These are phyloP conservation scores for Epinephelus cyanopodus DNA, from an alignment of 2,113 vertebrate species.

Conservation along the genomic window DNA sequence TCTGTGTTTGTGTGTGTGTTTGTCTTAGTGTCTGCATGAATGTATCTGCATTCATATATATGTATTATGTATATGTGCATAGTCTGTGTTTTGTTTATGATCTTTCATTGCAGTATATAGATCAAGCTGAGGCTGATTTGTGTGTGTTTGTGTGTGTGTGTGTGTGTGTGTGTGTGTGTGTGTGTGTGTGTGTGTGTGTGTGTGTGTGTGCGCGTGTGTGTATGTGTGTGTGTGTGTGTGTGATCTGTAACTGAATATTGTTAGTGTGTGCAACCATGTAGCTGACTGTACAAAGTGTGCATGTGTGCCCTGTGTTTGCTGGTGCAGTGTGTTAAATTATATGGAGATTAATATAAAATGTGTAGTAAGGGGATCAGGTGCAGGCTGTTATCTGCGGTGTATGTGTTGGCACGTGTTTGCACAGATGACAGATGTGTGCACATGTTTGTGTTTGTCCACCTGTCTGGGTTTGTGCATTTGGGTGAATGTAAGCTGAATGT, in stretches of 20 bases:
- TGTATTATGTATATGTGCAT: background rate
- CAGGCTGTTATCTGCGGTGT: background rate
- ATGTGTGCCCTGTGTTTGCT: background rate
- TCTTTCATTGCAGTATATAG: slow-evolving; percentile 17
- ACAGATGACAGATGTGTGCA: slow-evolving; percentile 24
- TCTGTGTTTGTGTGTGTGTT: background rate
- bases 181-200: slow-evolving; percentile 11
- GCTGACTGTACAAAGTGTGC: background rate
- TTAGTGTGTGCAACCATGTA: background rate
- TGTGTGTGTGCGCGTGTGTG: slow-evolving; percentile 6
- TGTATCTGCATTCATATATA: slow-evolving; percentile 9
- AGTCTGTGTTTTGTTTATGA: slow-evolving; percentile 37
- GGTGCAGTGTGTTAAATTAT: slow-evolving; percentile 3
- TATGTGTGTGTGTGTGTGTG: slow-evolving; percentile 1
- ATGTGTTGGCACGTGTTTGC: slow-evolving; percentile 12
- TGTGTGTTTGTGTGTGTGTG: slow-evolving; percentile 17
- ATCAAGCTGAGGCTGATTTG: slow-evolving; percentile 2
- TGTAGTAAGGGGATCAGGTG: slow-evolving; percentile 11
- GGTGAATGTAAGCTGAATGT: slow-evolving; percentile 1
- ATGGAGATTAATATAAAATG: slow-evolving; percentile 14
- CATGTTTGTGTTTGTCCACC: slow-evolving; percentile 36
- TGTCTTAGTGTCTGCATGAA: slow-evolving; percentile 24
- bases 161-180: background rate
- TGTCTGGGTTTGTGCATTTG: slow-evolving; percentile 37
- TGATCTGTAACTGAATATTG: slow-evolving; percentile 17